A percentile compares a stretch with the other conserved stretches of the same genome.
Evolutionary conservation across 1,140 invertebrate genomes (phyloP).

Genomic region (Diorhabda sublineata): DNA sequence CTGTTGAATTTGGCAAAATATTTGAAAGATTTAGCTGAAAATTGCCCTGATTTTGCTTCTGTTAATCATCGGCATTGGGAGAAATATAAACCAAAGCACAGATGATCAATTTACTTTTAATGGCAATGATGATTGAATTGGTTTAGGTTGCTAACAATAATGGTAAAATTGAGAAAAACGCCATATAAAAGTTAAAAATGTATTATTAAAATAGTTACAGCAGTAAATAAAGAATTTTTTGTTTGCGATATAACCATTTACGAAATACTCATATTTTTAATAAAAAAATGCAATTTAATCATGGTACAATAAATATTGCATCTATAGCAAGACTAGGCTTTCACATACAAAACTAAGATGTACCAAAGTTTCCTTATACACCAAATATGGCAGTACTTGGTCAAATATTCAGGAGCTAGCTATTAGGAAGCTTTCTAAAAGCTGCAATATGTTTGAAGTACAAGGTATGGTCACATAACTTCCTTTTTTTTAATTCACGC

Average conservation of each 20-base stretch:
- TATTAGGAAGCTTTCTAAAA: not conserved
- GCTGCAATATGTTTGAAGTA: not conserved
- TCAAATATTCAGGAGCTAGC: not conserved
- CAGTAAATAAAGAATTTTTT: not conserved
- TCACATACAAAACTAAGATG: not conserved
- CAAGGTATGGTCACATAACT: too few relatives aligned
- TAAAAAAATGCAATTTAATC: not conserved
- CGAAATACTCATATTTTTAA: not conserved
- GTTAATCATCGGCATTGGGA: conserved; percentile 93
- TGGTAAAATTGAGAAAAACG: too few relatives aligned
- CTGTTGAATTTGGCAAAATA: conserved; percentile 79
- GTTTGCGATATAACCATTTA: not conserved
- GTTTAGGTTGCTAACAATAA: too few relatives aligned
- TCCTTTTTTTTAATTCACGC: too few relatives aligned
- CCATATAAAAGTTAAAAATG: not conserved
- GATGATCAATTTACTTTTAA: conserved; percentile 4
- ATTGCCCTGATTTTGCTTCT: conserved; percentile 76
- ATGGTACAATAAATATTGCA: not conserved
- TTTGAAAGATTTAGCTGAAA: conserved; percentile 75
- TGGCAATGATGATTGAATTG: too few relatives aligned
- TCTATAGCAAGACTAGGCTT: not conserved
- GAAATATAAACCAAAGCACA: conserved; percentile 60
- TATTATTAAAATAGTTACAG: conserved; percentile 6
- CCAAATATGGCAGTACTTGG: not conserved
- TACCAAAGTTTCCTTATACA: not conserved